A percentile compares a stretch with the other conserved stretches of the same genome.
Conservation (phyloP, 2,113 vertebrate genomes). For the Pholis gunnellus region DNA sequence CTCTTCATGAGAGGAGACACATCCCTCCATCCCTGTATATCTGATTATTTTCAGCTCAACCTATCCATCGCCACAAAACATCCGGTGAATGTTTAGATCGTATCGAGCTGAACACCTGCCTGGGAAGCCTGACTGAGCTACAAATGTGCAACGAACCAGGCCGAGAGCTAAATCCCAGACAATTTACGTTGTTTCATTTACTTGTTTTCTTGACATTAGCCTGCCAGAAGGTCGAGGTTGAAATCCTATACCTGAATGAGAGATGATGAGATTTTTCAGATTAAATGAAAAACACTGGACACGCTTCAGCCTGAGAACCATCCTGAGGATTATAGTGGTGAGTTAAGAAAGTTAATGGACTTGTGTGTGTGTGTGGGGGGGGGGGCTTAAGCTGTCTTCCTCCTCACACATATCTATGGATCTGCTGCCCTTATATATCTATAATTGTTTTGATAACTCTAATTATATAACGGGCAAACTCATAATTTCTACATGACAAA, state of each 20-base stretch:
- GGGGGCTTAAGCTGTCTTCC: neutral
- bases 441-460: neutral
- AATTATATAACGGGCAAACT: neutral
- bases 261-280: neutral
- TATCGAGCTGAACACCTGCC: conserved; percentile 5
- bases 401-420: conserved; percentile 1
- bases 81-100: conserved; percentile 20
- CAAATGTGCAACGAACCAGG: conserved; percentile 3
- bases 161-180: neutral
- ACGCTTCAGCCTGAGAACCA: neutral
- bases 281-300: neutral
- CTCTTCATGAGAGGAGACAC: conserved; percentile 24
- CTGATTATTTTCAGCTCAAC: conserved; percentile 32
- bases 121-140: neutral
- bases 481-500: neutral
- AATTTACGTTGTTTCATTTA: neutral
- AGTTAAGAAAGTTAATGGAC: neutral
- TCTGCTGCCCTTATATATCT: neutral
- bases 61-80: conserved; percentile 22
- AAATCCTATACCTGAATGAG: neutral
- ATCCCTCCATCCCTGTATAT: conserved; percentile 20
- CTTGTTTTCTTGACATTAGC: too few species aligned
- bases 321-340: neutral
- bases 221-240: neutral
- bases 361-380: too few species aligned